Evolutionary conservation across 2,888 invertebrate genomes (phyloP), one percentile per base, ranked within the genome.

Genomic region (Cantharis nigra): DNA sequence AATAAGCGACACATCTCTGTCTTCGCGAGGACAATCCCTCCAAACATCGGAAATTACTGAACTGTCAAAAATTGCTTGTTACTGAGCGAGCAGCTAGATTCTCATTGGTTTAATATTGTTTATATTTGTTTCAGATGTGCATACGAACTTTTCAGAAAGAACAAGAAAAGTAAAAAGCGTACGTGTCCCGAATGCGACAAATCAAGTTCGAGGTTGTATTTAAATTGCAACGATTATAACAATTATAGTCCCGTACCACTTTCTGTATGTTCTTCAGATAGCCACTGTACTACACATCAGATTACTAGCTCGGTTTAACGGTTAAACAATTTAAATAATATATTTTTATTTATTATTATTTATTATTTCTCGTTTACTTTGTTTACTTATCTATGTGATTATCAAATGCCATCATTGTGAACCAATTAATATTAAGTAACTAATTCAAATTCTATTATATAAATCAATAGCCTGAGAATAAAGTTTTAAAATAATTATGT

Each of bases 111-210:
- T 18, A 70, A 70, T 2, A 13, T 28, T 49, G 9, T n/a, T 14
- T 62, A 18, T 18, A 77, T 70, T 70, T 77, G 11, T 82, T 82
- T 76, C 80, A 92, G 93, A 87, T 94, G 94, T 87, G 93, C 93
- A 75, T 92, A 93, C 83, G 93, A 94, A 83, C 90, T 94, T 70
- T 87, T 93, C 81, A 89, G 92, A 63, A 90, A 92, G 75, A 90
- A 91, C 78, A 93, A 92, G 83, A 92, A 92, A 84, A 91, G 92
- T 84, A 91, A 92, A 85, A 91, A 92, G 80, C 90, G 93, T 23
- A 90, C 92, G 26, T 94, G 94, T 84, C 94, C 94, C 0, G 93
- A 94, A 83, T 94, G 94, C 84, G 93, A 93, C 85, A 92, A 92
- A 82, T 90, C 93, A 71, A 92, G 91, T 85, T 94, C 94, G 69